Evolutionary conservation across 2,888 invertebrate species (phyloP).

Genomic region (Tetranychus truncatus): DNA sequence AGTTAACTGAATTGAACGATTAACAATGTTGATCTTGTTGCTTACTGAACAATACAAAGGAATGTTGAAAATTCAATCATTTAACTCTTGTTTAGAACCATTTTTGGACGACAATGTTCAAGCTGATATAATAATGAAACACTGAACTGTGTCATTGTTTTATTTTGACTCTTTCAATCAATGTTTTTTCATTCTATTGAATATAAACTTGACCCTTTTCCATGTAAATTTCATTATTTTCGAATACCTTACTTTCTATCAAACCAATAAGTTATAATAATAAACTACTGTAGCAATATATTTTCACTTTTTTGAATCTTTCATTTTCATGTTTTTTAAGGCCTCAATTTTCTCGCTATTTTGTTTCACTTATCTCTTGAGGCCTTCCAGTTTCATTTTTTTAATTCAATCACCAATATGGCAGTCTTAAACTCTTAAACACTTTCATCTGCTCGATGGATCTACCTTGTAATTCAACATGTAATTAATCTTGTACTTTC

Average conservation of each 20-base stretch:
- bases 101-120: constrained; percentile 10
- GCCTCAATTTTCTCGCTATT: neutral
- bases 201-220: neutral
- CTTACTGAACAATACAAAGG: too few species aligned
- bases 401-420: neutral
- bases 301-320: too few species aligned
- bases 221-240: neutral
- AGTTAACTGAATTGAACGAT: too few species aligned
- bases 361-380: neutral
- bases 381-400: neutral
- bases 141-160: neutral
- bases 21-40: too few species aligned
- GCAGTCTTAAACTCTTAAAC: too few species aligned
- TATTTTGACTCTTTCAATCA: neutral
- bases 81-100: too few species aligned
- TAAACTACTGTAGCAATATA: neutral
- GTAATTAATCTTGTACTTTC: neutral
- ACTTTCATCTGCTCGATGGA: too few species aligned
- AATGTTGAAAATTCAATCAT: too few species aligned
- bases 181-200: neutral
- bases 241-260: neutral
- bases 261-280: neutral
- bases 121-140: neutral
- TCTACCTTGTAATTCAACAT: too few species aligned
- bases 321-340: too few species aligned